Conservation (phyloP, 2,113 vertebrate genomes). For the Scolopax mira region DNA sequence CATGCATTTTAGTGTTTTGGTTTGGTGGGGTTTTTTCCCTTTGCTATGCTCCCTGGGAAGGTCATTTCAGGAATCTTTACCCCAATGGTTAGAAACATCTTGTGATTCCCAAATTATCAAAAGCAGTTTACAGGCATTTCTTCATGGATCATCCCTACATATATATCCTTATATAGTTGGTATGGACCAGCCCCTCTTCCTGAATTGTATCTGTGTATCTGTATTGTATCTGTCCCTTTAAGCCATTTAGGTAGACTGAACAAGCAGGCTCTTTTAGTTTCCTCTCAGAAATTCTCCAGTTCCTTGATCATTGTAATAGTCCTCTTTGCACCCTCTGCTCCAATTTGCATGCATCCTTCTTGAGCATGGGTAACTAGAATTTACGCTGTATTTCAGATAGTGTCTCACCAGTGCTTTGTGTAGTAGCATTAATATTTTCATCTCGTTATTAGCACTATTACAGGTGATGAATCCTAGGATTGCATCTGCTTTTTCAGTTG, state of each 20-base stretch:
- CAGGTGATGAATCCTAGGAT: slow-evolving; percentile 58
- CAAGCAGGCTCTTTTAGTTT: neutral
- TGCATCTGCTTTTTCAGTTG: slow-evolving; percentile 65
- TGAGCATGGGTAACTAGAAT: slow-evolving; percentile 41
- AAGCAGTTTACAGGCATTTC: neutral
- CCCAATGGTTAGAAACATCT: neutral
- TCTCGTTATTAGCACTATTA: slow-evolving; percentile 58
- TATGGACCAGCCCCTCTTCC: neutral
- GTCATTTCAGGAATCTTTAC: neutral
- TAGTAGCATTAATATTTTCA: slow-evolving; percentile 64
- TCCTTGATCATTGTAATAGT: slow-evolving; percentile 24
- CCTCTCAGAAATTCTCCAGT: neutral
- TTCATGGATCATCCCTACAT: neutral
- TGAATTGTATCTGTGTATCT: neutral
- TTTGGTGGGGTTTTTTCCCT: neutral
- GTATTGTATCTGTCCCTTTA: neutral
- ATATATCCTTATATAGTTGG: neutral
- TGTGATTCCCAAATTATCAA: neutral
- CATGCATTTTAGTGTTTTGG: neutral
- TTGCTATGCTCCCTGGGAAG: neutral
- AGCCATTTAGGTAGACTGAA: neutral
- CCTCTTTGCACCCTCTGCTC: slow-evolving; percentile 40
- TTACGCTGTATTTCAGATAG: slow-evolving; percentile 12
- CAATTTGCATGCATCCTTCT: slow-evolving; percentile 56
- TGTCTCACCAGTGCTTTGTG: slow-evolving; percentile 36